Evolutionary conservation across 2,888 invertebrate species (phyloP), one percentile per base, ranked within the genome.

Genomic region (Drosophila quinaria): DNA sequence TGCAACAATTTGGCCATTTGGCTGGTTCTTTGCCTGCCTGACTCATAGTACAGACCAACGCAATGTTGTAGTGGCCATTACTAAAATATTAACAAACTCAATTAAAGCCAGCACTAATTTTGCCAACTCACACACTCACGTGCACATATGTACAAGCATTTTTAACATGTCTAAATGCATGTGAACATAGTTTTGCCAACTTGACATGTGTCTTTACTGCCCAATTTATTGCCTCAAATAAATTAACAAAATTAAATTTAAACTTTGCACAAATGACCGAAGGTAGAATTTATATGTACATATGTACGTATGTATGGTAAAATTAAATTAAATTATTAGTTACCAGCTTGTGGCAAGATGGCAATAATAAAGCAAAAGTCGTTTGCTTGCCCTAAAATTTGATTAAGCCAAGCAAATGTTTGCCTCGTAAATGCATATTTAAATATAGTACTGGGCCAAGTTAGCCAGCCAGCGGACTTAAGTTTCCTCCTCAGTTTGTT

Each of bases 41-140:
- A 31, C 13, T 29, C 29, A 29, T 8, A 22, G 22, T 22, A 22
- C 47, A 51, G 66, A 59, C 60, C 64, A 70, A 65, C 70, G 87
- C 69, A 78, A 67, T 86, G 66, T 69, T 68, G 46, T 51, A 63
- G 10, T 67, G 60, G 72, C 84, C 76, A 78, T 89, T 85, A 82
- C 88, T 86, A 78, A 86, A 86, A 82, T 89, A 86, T 89, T 89
- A 89, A 86, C 86, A 87, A 87, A 86, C 86, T 86, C 90, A 87
- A 86, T 86, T 86, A 89, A 85, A 86, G 51, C 76, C 72, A 85
- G 82, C 73, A 72, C 82, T 84, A 89, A 82, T 85, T 85, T 81
- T 67, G 61, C 72, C 59, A 72, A 58, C 56, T 63, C 55, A 47
- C 52, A 68, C 22, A 59, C 25, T 60, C 22, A 61, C 54, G 46